These are phyloP conservation scores for Heliocidaris erythrogramma DNA, from an alignment of 35 echinoderm and acorn worm genomes.

Conservation along the genomic window DNA sequence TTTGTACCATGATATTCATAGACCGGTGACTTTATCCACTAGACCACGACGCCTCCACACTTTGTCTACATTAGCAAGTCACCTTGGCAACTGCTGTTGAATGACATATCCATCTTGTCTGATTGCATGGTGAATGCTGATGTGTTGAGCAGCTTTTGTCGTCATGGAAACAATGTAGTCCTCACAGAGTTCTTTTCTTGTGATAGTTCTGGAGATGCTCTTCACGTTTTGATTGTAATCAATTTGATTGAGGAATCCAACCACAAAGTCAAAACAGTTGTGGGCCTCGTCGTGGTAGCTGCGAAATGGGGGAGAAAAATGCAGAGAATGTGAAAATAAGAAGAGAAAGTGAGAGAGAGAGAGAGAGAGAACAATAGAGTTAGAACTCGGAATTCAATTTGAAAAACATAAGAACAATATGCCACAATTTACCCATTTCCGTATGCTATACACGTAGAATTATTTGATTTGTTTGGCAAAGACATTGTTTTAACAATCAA, in stretches of 20 bases:
- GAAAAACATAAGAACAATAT: no score
- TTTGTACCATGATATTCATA: no score
- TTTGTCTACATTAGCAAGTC: not conserved
- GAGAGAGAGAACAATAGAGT: not conserved
- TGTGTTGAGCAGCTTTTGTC: conserved; percentile 58
- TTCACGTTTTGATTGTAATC: conserved; percentile 60
- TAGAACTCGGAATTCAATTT: no score
- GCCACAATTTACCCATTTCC: no score
- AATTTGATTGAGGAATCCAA: conserved; percentile 71
- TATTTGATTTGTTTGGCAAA: no score
- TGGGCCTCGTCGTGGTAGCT: conserved; percentile 64
- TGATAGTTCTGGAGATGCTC: conserved; percentile 14
- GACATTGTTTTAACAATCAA: no score
- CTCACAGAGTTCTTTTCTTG: conserved; percentile 51
- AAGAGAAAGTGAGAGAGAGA: not conserved
- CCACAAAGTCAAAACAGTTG: conserved; percentile 91
- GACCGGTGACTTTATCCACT: no score
- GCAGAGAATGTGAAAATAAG: not conserved
- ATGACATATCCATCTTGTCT: conserved; percentile 43
- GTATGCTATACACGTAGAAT: no score
- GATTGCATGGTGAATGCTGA: conserved; percentile 51
- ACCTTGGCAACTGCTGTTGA: conserved; percentile 15
- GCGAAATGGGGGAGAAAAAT: conserved; percentile 32
- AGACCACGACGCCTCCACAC: no score
- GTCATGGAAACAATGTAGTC: conserved; percentile 68